Evolutionary conservation across 1,140 invertebrate species (phyloP), one percentile per base, ranked within the genome.

Genomic region (Lordiphosa collinella): DNA sequence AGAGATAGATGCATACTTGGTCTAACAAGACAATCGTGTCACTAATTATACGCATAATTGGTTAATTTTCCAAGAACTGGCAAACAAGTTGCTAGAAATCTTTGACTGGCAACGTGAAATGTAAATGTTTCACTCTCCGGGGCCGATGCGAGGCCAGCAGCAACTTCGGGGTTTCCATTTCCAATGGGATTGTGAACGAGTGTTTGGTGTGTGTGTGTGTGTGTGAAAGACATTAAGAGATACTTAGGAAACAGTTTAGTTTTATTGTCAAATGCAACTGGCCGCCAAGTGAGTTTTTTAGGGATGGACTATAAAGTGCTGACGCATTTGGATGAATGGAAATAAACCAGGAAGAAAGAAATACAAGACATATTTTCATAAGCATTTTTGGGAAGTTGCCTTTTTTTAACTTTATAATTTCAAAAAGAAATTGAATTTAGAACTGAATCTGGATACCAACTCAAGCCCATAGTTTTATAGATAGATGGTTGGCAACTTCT

Each of bases 1-100:
- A 40, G 37, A 29, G 5, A 13, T 8, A 44, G 7, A 31, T 44
- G 29, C 10, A 54, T 31, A 64, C 37, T n/a, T 48, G 37, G 32
- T 22, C 70, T 55, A 80, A 80, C 65, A 70, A 80, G 75, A 84
- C 73, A 84, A 84, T 85, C 79, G 78, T 85, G 79, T 78, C 79
- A 85, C 79, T 84, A 85, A 84, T 84, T 84, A 84, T 65, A 85
- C 79, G 78, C 78, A 84, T 84, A 84, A 84, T 84, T 84, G 73
- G 79, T 84, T 84, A 78, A 84, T 78, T 63, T 84, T 85, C 78
- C 64, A 53, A 85, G 78, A 84, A 84, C 53, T 64, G 71, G 67
- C 52, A 37, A 68, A 59, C 43, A 65, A 50, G 40, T 22, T 43
- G 55, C 55, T n/a, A 46, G 49, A 53, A 59, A 55, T 44, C 40